phyloP scores from a whole-genome alignment of 1,140 invertebrate species.

The Hypothenemus hampei region DNA sequence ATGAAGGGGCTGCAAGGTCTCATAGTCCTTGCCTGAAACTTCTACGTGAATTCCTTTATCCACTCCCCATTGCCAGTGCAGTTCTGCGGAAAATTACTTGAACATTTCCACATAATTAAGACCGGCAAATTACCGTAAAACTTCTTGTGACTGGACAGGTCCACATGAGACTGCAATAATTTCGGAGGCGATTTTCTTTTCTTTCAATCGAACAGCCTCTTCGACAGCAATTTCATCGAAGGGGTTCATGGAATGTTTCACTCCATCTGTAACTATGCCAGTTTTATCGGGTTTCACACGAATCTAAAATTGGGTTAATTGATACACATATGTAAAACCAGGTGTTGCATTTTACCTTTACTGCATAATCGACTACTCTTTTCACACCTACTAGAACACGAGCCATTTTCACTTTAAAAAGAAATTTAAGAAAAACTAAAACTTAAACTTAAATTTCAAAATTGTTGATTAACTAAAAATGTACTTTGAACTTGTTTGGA shows the following conservation, averaged over 20 bases:
- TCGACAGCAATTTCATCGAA: constrained; percentile 99
- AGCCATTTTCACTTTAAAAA: constrained; percentile 60
- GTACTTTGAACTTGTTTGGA: too few relatives aligned
- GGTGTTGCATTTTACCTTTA: constrained; percentile 72
- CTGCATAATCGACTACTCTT: constrained; percentile 98
- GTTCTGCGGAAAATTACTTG: constrained; percentile 54
- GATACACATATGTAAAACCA: too few relatives aligned
- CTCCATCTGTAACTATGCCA: constrained; percentile 94
- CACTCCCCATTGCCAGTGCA: constrained; percentile 95
- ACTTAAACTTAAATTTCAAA: too few relatives aligned
- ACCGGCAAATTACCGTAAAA: constrained; percentile 45
- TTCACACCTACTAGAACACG: constrained; percentile 95
- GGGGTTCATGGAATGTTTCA: constrained; percentile 99
- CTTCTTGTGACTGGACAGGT: constrained; percentile 82
- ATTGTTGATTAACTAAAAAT: too few relatives aligned
- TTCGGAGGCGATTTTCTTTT: constrained; percentile 92
- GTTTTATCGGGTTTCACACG: constrained; percentile 96
- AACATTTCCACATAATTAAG: background rate
- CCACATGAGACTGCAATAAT: constrained; percentile 95
- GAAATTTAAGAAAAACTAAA: too few relatives aligned
- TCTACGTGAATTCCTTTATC: constrained; percentile 96
- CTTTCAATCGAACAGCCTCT: constrained; percentile 97
- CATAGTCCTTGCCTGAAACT: constrained; percentile 77
- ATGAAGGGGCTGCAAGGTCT: constrained; percentile 89
- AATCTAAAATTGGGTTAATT: constrained; percentile 60